Conservation (phyloP, 2,113 vertebrate species). For the Myrmophylax atrothorax region DNA sequence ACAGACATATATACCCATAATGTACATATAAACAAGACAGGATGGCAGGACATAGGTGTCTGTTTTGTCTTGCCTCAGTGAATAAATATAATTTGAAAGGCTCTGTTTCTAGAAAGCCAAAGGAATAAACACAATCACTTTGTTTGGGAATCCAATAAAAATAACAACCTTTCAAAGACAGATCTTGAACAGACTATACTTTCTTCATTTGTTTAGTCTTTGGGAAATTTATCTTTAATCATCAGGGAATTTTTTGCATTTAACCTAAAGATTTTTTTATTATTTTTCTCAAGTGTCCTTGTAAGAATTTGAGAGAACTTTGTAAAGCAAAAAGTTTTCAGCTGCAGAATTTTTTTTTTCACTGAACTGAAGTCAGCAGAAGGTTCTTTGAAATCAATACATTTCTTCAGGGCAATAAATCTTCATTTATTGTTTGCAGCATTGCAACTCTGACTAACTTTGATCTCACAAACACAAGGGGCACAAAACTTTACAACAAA, state of each 20-base stretch:
- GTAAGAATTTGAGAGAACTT: neutral
- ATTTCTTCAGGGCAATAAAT: slow-evolving; percentile 3
- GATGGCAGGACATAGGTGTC: neutral
- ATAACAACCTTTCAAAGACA: neutral
- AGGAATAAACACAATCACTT: neutral
- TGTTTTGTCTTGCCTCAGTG: neutral
- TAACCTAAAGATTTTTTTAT: slow-evolving; percentile 9
- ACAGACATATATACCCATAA: neutral
- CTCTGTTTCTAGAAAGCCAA: neutral
- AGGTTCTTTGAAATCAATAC: slow-evolving; percentile 19
- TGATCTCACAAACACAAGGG: neutral
- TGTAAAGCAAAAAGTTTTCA: neutral
- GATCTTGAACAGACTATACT: neutral
- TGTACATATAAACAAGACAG: neutral
- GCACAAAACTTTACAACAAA: neutral
- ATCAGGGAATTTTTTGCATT: neutral
- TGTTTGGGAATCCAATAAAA: neutral
- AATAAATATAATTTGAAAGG: neutral
- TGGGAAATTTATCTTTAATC: neutral
- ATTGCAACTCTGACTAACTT: neutral
- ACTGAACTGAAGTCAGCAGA: neutral
- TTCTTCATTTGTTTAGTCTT: neutral
- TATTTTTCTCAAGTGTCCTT: slow-evolving; percentile 26
- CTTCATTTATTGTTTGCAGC: neutral
- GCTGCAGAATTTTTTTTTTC: neutral